Evolutionary conservation across 2,797 vertebrate species (phyloP).

Genomic region (Chaetophractus vellerosus): DNA sequence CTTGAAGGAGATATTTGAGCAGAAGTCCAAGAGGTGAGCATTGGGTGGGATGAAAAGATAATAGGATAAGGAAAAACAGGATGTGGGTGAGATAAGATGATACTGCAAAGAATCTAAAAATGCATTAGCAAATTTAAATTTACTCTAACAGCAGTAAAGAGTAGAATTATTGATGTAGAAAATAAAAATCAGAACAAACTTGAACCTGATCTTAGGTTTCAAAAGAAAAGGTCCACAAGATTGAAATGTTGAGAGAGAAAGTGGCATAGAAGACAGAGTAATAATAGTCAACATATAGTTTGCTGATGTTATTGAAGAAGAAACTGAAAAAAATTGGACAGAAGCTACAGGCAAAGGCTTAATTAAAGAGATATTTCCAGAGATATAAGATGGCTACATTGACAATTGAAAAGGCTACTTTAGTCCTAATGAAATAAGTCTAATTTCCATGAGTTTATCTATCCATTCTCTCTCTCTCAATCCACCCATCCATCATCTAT

Average conservation of each 20-base stretch:
- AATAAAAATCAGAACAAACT: neutral
- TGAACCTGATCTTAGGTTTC: neutral
- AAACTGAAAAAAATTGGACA: neutral
- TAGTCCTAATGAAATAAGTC: conserved; percentile 42
- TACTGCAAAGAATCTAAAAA: neutral
- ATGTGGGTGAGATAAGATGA: neutral
- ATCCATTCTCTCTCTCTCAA: neutral
- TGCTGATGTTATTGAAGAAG: neutral
- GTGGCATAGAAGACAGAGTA: neutral
- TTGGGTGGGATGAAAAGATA: neutral
- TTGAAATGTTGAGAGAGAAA: neutral
- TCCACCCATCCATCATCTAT: neutral
- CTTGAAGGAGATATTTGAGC: neutral
- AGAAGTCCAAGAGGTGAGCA: neutral
- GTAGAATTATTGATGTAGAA: fast-evolving
- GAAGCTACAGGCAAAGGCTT: neutral
- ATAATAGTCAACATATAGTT: neutral
- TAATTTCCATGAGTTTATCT: neutral
- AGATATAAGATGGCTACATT: neutral
- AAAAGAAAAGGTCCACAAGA: neutral
- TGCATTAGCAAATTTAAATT: no score
- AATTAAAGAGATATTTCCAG: conserved; percentile 13
- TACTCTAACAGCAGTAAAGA: neutral
- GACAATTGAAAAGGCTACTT: neutral
- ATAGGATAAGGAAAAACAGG: neutral